phyloP scores from a whole-genome alignment of 2,797 vertebrate genomes.

The Onychomys leucogaster region DNA sequence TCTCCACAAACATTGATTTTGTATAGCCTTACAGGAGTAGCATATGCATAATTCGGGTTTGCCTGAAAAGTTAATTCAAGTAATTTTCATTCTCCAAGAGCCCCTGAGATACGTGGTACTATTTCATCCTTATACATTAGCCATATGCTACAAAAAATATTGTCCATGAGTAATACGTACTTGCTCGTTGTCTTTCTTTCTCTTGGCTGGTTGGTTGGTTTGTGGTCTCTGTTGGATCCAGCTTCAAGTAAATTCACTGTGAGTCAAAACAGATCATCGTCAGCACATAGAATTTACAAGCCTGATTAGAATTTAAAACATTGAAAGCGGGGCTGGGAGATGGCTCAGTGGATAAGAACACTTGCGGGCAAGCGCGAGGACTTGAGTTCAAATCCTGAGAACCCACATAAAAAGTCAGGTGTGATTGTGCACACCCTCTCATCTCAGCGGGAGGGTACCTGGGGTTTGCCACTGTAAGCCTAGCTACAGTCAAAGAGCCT shows the following conservation, averaged over 20 bases:
- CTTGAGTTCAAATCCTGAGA: not conserved
- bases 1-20: constrained; percentile 77
- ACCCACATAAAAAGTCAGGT: not conserved
- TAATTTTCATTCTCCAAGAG: constrained; percentile 82
- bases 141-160: constrained; percentile 77
- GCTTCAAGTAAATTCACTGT: constrained; percentile 62
- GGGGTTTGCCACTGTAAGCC: not conserved
- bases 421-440: not conserved
- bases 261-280: constrained; percentile 71
- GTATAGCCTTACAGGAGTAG: constrained; percentile 76
- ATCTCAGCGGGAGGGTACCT: not conserved
- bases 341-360: not conserved
- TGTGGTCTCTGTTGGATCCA: constrained; percentile 36
- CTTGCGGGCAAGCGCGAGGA: not conserved
- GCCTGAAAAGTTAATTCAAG: constrained; percentile 81
- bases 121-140: constrained; percentile 77
- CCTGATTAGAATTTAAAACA: constrained; percentile 16
- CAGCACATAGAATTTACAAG: constrained; percentile 41
- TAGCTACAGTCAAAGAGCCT: not conserved
- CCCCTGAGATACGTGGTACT: constrained; percentile 73
- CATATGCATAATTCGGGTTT: constrained; percentile 75
- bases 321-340: not conserved
- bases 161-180: constrained; percentile 68
- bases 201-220: constrained; percentile 72
- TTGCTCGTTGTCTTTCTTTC: constrained; percentile 72